These are phyloP conservation scores for Cistogaster globosa DNA, from an alignment of 2,888 invertebrate species.

Conservation along the genomic window DNA sequence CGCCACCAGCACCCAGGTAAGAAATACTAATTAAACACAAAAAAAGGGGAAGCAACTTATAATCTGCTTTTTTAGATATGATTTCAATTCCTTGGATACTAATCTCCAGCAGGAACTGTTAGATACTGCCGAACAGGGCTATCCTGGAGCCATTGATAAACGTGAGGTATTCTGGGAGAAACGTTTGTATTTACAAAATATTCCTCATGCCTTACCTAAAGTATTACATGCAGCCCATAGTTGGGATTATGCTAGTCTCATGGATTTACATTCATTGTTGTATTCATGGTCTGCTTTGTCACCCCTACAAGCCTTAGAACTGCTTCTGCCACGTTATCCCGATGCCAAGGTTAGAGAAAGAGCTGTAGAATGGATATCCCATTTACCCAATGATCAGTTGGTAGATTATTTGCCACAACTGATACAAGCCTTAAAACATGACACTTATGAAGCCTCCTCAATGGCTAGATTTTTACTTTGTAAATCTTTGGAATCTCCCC, in stretches of 20 bases:
- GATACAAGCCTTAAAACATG: slow-evolving; percentile 94
- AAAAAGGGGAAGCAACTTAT: not conserved
- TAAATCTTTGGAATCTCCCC: slow-evolving; percentile 92
- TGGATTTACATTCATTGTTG: slow-evolving; percentile 94
- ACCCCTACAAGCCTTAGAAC: slow-evolving; percentile 94
- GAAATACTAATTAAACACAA: not conserved
- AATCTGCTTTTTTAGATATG: slow-evolving; percentile 80
- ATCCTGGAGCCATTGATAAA: slow-evolving; percentile 81
- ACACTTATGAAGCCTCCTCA: slow-evolving; percentile 95
- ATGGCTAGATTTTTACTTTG: slow-evolving; percentile 92
- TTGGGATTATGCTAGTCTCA: slow-evolving; percentile 95
- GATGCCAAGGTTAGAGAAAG: slow-evolving; percentile 93
- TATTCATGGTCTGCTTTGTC: slow-evolving; percentile 93
- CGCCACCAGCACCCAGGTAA: slow-evolving; percentile 82
- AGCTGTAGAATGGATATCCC: slow-evolving; percentile 92
- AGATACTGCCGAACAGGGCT: slow-evolving; percentile 83
- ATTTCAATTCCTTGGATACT: slow-evolving; percentile 91
- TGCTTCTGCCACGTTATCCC: slow-evolving; percentile 96
- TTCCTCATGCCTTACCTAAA: slow-evolving; percentile 93
- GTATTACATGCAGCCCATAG: slow-evolving; percentile 93
- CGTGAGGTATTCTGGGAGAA: slow-evolving; percentile 95
- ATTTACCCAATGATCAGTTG: slow-evolving; percentile 93
- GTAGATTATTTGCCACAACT: slow-evolving; percentile 96
- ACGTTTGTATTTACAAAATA: slow-evolving; percentile 92
- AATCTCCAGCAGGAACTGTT: slow-evolving; percentile 84